These are phyloP conservation scores for Brachypodius melanocephalos DNA, from an alignment of 2,113 vertebrate species.

Conservation along the genomic window DNA sequence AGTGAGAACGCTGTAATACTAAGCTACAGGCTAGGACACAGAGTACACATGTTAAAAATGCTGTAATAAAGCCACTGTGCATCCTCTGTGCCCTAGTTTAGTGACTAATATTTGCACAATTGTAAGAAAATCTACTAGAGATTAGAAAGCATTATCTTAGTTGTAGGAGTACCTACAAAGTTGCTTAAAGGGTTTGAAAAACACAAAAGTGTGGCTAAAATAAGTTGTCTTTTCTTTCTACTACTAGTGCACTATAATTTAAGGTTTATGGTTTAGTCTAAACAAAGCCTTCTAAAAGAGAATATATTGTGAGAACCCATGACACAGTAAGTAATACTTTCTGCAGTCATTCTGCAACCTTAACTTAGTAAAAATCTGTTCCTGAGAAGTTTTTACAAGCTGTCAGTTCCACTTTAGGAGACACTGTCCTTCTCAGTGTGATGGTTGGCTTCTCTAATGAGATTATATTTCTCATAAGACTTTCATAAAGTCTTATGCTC, in stretches of 20 bases:
- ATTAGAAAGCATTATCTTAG: neutral
- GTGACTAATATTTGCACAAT: neutral
- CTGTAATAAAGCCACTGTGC: neutral
- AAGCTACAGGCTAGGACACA: neutral
- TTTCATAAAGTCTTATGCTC: neutral
- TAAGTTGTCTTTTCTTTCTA: fast-evolving
- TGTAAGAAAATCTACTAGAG: neutral
- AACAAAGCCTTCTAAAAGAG: neutral
- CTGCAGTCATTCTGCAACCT: neutral
- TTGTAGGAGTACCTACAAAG: neutral
- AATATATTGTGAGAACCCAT: neutral
- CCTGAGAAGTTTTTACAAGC: neutral
- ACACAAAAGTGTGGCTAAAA: neutral
- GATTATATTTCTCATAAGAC: neutral
- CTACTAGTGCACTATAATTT: neutral
- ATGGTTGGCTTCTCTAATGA: neutral
- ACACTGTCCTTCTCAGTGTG: neutral
- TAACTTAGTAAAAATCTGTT: neutral
- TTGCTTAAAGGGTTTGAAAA: neutral
- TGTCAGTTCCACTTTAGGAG: conserved; percentile 17
- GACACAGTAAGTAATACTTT: neutral
- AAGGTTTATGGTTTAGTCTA: neutral
- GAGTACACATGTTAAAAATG: neutral
- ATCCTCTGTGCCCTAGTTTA: neutral
- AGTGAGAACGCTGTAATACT: neutral